phyloP scores from a whole-genome alignment of 92 coral and sea anemone species.

The Ricordea florida region DNA sequence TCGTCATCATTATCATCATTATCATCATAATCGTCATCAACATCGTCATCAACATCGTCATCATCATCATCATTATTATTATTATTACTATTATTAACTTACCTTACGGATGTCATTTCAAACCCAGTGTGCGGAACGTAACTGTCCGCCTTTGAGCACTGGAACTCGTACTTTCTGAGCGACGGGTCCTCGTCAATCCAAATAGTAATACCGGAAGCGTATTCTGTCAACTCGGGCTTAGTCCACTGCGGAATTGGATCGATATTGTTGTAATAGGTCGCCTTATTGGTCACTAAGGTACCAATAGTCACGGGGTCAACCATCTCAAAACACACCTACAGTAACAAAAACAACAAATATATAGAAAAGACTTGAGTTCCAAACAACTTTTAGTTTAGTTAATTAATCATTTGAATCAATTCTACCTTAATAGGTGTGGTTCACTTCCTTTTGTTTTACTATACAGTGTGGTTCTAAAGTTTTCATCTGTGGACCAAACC shows the following conservation, averaged over 20 bases:
- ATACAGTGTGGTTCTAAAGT: too few relatives aligned
- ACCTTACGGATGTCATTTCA: conserved; percentile 76
- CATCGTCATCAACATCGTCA: background rate
- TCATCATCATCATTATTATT: background rate
- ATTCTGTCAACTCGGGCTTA: conserved; percentile 65
- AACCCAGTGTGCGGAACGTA: conserved; percentile 71
- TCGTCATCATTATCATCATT: too few relatives aligned
- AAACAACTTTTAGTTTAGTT: background rate
- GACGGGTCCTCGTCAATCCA: conserved; percentile 65
- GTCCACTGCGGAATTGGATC: conserved; percentile 66
- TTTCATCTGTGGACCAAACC: too few relatives aligned
- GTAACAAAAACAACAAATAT: background rate
- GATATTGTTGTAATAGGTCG: conserved; percentile 70
- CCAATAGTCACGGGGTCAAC: conserved; percentile 74
- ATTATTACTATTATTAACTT: background rate
- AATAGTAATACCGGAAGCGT: conserved; percentile 79
- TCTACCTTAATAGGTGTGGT: too few relatives aligned
- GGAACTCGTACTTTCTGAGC: conserved; percentile 89
- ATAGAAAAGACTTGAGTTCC: background rate
- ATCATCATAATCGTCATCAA: background rate
- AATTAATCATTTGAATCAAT: background rate
- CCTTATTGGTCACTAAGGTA: conserved; percentile 77
- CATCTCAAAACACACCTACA: conserved; percentile 87
- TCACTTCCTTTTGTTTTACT: too few relatives aligned
- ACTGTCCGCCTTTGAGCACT: conserved; percentile 56